These are phyloP conservation scores for Lobophora halterata DNA, from an alignment of 2,888 invertebrate species.

Conservation along the genomic window DNA sequence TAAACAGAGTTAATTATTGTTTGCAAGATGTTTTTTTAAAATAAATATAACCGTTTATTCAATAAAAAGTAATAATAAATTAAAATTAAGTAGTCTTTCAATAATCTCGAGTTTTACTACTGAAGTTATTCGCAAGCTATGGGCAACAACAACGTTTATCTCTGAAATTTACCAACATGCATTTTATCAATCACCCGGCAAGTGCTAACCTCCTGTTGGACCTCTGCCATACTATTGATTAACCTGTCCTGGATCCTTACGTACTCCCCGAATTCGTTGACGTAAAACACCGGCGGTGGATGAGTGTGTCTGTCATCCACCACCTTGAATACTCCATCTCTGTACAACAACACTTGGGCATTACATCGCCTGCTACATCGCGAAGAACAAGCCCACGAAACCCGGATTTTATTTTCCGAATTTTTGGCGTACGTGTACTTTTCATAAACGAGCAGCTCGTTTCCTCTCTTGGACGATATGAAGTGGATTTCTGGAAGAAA, in stretches of 20 bases:
- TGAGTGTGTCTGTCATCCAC: slow-evolving; percentile 53
- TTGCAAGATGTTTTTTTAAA: too few relatives aligned
- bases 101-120: too few relatives aligned
- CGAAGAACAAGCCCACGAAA: slow-evolving; percentile 64
- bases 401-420: slow-evolving; percentile 45
- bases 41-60: too few relatives aligned
- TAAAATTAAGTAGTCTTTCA: too few relatives aligned
- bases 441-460: slow-evolving; percentile 55
- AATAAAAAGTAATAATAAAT: too few relatives aligned
- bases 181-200: slow-evolving; percentile 21
- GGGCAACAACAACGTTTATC: too few relatives aligned
- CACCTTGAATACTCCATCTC: slow-evolving; percentile 46
- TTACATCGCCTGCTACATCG: slow-evolving; percentile 60
- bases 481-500: slow-evolving; percentile 53
- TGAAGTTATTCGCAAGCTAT: neutral
- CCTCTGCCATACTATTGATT: neutral
- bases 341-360: slow-evolving; percentile 53
- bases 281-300: slow-evolving; percentile 57
- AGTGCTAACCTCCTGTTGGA: slow-evolving; percentile 17
- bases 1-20: too few relatives aligned
- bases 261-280: slow-evolving; percentile 54
- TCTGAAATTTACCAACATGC: too few relatives aligned
- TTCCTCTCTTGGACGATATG: slow-evolving; percentile 62
- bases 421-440: slow-evolving; percentile 60
- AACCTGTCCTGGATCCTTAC: slow-evolving; percentile 39